Base-by-base conservation (phyloP, 2,797 vertebrate genomes). In the Spea hammondii region DNA sequence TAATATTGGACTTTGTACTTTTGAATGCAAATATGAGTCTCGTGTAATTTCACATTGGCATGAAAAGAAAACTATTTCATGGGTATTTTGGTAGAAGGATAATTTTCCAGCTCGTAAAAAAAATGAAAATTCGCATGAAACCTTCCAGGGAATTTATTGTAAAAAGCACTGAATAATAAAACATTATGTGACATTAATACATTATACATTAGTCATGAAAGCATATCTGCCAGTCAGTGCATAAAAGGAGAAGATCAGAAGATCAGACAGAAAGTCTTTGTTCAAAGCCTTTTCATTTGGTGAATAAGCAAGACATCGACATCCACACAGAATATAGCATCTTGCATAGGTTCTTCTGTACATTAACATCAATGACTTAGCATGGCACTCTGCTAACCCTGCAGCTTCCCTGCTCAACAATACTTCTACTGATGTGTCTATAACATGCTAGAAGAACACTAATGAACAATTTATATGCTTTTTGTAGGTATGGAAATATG, bases 301-400 rank as follows among this genome's bases (percentile, higher is more conserved):
- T 7, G 65, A 78, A 76, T 82, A 79, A 86, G 73, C 74, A 72
- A 84, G 77, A 11, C 78, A 71, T 32, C 51, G 77, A 10, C 78
- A 71, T 32, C 67, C 59, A 71, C 51, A 53, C n/a, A 49, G 51
- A 80, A 74, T 51, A 71, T 49, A 64, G 67, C 6, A 70, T 60
- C 55, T 66, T 75, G 46, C 45, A 64, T 65, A 13, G 46, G n/a
- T 80, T 53, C 59, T 71, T 70, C 68, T 47, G 45, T 69, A 45
- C 54, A 62, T 60, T 70, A 67, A 76, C 79, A 76, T 80, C 67
- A 76, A 76, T 80, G 68, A 62, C 53, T 80, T 80, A 62, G 79
- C 60, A 72, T 83, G 77, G 78, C 78, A 64, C 70, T 84, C 73
- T 82, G 82, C 83, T 76, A 46, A 50, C 51, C 66, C 55, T 5